phyloP scores from a whole-genome alignment of 1,140 invertebrate species.

The Drosophila ogumai region DNA sequence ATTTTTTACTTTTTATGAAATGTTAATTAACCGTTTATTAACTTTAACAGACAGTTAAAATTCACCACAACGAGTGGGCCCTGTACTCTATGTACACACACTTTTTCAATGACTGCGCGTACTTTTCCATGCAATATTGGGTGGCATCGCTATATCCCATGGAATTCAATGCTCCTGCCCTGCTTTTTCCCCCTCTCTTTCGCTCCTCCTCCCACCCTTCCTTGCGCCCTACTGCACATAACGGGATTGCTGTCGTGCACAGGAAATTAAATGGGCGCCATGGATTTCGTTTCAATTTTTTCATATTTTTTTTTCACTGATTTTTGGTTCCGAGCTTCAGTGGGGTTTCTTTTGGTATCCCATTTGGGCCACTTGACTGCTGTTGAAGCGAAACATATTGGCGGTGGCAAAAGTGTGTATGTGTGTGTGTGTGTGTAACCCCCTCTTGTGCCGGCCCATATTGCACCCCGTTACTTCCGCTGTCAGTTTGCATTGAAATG shows the following conservation, averaged over 20 bases:
- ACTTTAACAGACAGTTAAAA: not conserved
- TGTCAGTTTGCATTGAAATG: slow-evolving; percentile 50
- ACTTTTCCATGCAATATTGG: slow-evolving; percentile 30
- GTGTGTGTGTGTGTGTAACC: not conserved
- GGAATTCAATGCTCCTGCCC: slow-evolving; percentile 22
- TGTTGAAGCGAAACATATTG: slow-evolving; percentile 61
- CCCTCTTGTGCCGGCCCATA: not conserved
- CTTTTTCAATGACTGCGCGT: slow-evolving; percentile 32
- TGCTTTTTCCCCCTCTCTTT: not conserved
- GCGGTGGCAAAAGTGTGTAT: slow-evolving; percentile 11
- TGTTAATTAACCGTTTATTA: not conserved
- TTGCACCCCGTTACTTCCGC: slow-evolving; percentile 7
- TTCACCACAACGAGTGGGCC: not conserved
- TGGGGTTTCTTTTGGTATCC: slow-evolving; percentile 20
- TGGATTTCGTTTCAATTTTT: slow-evolving; percentile 56
- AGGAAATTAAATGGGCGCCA: slow-evolving; percentile 76
- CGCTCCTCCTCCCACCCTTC: not conserved
- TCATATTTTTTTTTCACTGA: not conserved
- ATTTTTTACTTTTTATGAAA: not conserved
- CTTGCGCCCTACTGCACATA: slow-evolving; percentile 7
- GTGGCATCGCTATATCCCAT: slow-evolving; percentile 22
- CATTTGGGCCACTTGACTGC: slow-evolving; percentile 69
- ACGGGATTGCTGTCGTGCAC: slow-evolving; percentile 51
- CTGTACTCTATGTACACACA: slow-evolving; percentile 26
- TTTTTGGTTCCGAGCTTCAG: slow-evolving; percentile 10